phyloP scores from a whole-genome alignment of 2,797 vertebrate genomes.

The Taenioides sp. region DNA sequence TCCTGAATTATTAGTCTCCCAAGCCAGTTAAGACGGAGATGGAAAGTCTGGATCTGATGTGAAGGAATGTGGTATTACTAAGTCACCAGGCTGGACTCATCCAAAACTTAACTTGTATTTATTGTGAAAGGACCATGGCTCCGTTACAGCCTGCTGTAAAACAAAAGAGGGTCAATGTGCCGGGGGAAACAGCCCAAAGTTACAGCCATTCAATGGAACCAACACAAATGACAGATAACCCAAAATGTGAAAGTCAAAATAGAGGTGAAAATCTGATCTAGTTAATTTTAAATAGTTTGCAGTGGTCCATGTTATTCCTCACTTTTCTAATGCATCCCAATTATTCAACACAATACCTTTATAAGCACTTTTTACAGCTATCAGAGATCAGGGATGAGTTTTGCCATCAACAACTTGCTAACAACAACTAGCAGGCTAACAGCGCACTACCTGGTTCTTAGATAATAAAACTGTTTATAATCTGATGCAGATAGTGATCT shows the following conservation, averaged over 20 bases:
- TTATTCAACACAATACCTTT: too few species aligned
- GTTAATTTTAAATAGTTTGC: too few species aligned
- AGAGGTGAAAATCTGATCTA: too few species aligned
- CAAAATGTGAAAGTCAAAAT: neutral
- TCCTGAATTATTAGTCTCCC: constrained; percentile 40
- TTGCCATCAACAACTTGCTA: too few species aligned
- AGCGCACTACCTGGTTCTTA: too few species aligned
- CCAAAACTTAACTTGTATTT: neutral
- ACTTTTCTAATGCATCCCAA: too few species aligned
- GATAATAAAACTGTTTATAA: too few species aligned
- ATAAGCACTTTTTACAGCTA: too few species aligned
- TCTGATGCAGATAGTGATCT: too few species aligned
- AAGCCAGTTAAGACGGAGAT: constrained; percentile 15
- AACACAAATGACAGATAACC: constrained; percentile 5
- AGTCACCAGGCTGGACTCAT: constrained; percentile 21
- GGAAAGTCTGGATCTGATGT: constrained; percentile 32
- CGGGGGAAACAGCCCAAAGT: constrained; percentile 21
- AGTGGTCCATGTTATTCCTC: too few species aligned
- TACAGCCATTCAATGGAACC: constrained; percentile 3
- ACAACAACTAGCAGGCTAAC: too few species aligned
- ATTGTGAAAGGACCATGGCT: constrained; percentile 10
- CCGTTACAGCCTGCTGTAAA: constrained; percentile 39
- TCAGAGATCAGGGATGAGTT: too few species aligned
- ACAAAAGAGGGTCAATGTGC: constrained; percentile 14
- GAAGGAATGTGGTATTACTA: constrained; percentile 29